A percentile compares a stretch with the other conserved stretches of the same genome.
These are phyloP conservation scores for Pachyuromys duprasi DNA, from an alignment of 2,797 vertebrate species.

Conservation along the genomic window DNA sequence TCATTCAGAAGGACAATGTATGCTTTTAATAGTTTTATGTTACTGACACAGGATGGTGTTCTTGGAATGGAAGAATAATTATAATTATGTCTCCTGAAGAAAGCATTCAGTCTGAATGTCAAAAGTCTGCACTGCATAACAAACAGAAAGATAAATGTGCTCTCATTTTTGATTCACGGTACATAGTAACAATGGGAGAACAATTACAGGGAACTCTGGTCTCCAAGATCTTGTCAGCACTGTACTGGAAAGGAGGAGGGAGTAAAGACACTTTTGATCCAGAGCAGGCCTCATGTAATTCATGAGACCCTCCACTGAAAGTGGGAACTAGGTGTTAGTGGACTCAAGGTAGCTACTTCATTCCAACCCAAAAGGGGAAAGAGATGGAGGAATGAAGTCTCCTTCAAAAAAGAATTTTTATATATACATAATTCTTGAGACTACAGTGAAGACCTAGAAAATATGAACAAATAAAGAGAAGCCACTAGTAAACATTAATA, in stretches of 20 bases:
- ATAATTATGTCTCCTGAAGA: conserved; percentile 50
- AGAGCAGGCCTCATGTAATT: not conserved
- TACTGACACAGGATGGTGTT: not conserved
- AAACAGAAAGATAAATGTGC: not conserved
- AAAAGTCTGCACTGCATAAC: conserved; percentile 5
- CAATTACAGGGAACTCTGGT: not conserved
- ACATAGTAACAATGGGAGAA: not conserved
- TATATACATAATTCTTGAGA: not conserved
- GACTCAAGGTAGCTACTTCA: not conserved
- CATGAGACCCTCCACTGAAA: not conserved
- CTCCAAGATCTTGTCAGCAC: not conserved
- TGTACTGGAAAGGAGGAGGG: not conserved
- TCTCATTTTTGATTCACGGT: not conserved
- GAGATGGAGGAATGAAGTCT: not conserved
- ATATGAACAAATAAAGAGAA: not conserved
- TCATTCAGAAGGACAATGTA: too few species aligned
- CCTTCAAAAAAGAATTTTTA: not conserved
- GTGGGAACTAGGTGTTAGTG: not conserved
- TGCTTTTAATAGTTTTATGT: conserved; percentile 33
- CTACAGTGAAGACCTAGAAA: not conserved
- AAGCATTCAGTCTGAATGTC: not conserved
- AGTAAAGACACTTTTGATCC: not conserved
- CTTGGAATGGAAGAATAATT: conserved; percentile 36
- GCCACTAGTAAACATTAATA: not conserved
- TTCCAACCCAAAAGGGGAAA: not conserved